These are phyloP conservation scores for Heliconius melpomene DNA, from an alignment of 1,140 invertebrate species.

Conservation along the genomic window DNA sequence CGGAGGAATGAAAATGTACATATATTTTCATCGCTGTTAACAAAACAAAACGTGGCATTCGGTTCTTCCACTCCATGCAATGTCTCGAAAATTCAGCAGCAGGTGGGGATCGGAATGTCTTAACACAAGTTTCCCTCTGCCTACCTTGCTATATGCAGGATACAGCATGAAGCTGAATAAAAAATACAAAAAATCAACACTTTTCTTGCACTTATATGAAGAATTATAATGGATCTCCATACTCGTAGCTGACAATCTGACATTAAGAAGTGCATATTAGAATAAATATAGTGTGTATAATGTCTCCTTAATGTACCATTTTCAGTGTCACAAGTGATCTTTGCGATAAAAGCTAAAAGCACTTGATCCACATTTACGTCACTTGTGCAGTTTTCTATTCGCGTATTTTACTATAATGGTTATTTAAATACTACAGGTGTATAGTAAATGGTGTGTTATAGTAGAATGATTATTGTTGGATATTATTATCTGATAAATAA, in stretches of 20 bases:
- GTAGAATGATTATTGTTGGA: too few relatives aligned
- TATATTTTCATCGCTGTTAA: too few relatives aligned
- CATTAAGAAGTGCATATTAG: not conserved
- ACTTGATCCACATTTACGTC: conserved; percentile 9
- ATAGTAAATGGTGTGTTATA: not conserved
- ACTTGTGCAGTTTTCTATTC: conserved; percentile 10
- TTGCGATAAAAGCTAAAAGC: conserved; percentile 14
- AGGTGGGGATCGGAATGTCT: too few relatives aligned
- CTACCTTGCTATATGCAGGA: too few relatives aligned
- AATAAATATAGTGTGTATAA: conserved; percentile 13
- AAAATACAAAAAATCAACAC: not conserved
- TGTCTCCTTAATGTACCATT: not conserved
- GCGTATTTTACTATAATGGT: not conserved
- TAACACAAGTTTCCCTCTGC: too few relatives aligned
- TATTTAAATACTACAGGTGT: not conserved
- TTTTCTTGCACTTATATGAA: not conserved
- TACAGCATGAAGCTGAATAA: too few relatives aligned
- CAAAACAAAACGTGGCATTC: too few relatives aligned
- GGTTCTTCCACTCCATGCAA: too few relatives aligned
- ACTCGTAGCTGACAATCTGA: not conserved
- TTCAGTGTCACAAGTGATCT: conserved; percentile 9
- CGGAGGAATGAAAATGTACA: too few relatives aligned
- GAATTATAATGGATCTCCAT: not conserved
- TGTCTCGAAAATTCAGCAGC: too few relatives aligned
- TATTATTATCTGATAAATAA: too few relatives aligned